These are phyloP conservation scores for Ploceus nigricollis DNA, from an alignment of 2,113 vertebrate genomes.

Conservation along the genomic window DNA sequence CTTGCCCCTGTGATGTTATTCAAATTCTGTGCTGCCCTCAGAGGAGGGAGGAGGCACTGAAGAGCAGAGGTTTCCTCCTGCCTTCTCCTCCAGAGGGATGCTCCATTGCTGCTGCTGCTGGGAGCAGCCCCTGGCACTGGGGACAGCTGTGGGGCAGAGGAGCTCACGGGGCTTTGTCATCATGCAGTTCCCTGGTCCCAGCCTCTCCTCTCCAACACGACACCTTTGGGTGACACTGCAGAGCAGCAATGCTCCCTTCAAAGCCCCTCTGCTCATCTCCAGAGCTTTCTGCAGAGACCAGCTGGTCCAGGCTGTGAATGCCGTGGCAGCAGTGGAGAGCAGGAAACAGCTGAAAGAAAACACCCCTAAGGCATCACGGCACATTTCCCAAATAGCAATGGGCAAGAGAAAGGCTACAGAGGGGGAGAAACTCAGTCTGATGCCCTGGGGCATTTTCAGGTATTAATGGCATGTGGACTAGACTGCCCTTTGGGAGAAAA, in stretches of 20 bases:
- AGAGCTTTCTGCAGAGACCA: background rate
- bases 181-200: background rate
- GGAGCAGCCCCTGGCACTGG: background rate
- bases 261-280: background rate
- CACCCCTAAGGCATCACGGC: background rate
- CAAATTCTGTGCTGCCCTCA: background rate
- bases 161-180: background rate
- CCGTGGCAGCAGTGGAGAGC: background rate
- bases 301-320: background rate
- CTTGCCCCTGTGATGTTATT: background rate
- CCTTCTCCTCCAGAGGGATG: background rate
- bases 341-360: slow-evolving; percentile 22
- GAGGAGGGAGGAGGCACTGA: background rate
- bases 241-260: background rate
- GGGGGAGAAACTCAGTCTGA: background rate
- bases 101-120: background rate
- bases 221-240: background rate
- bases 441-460: background rate
- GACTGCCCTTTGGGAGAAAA: background rate
- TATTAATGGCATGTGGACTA: background rate
- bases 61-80: background rate
- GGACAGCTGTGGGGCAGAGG: background rate
- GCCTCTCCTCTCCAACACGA: background rate
- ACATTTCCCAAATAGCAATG: background rate
- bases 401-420: background rate